Base-by-base conservation (phyloP, 2,113 vertebrate genomes). In the Panthera uncia region DNA sequence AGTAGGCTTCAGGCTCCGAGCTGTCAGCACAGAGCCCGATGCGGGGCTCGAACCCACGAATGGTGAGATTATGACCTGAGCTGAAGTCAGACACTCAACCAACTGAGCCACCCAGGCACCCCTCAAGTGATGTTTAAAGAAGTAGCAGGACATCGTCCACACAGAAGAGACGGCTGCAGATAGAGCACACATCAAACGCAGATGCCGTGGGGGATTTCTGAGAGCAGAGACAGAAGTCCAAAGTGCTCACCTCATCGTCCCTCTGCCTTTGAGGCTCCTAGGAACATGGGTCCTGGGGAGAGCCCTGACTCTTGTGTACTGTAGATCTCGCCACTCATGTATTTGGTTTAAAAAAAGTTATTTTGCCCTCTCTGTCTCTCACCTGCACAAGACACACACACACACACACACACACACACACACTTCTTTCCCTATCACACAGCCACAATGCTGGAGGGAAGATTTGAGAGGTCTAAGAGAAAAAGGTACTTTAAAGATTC, bases 101-200 rank as follows among this genome's bases (percentile, higher is more conserved):
- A 45, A 45, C 45, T 45, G 45, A 45, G 45, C 45, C 45, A 45
- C 45, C 45, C 45, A 45, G 45, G 45, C 45, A 45, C 45, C 45
- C 45, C 36, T 80, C 45, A 1, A 13, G 36, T 50, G 74, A 80
- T 36, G 13, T 33, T 73, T 79, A 19, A 87, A 82, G 87, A 21
- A 61, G 31, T 10, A 1, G 19, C 29, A 45, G 63, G 79, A 61
- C 1, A 1, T 25, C 9, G 0, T 23, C 48, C 27, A 1, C 23
- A 19, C 55, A 27, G 38, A 41, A 12, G 25, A 73, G 36, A 71
- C 84, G 50, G 38, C 16, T 33, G n/a, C 25, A 16, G 71, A 45
- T 23, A 19, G 1, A 0, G 50, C 25, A 45, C 74, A 52, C 41
- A 1, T 48, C 4, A 2, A 41, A n/a, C 19, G 21, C 31, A 27